Conservation (phyloP, 2,113 vertebrate genomes). For the Oxygymnocypris stewartii region DNA sequence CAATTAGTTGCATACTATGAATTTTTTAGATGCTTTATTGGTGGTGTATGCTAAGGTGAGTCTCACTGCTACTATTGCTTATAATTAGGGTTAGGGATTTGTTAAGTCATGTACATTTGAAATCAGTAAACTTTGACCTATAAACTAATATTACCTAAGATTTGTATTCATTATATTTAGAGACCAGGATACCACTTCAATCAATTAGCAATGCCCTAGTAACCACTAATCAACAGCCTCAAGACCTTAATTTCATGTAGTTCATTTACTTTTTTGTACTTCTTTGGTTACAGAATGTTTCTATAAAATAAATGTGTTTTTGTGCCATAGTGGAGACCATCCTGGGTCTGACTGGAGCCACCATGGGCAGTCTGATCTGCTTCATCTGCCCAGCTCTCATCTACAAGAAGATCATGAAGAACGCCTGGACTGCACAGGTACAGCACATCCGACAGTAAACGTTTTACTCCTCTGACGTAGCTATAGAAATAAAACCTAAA, state of each 20-base stretch:
- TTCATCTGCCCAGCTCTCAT: slow-evolving; percentile 97
- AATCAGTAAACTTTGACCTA: too few species aligned
- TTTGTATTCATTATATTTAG: too few species aligned
- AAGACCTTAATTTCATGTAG: not conserved
- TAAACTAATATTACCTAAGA: too few species aligned
- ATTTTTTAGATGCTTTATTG: not conserved
- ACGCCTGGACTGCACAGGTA: slow-evolving; percentile 85
- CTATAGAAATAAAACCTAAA: not conserved
- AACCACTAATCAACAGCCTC: too few species aligned
- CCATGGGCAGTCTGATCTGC: slow-evolving; percentile 98
- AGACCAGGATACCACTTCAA: too few species aligned
- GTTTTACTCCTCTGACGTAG: not conserved
- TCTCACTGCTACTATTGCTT: too few species aligned
- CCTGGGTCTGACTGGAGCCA: slow-evolving; percentile 93
- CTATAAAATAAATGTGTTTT: not conserved
- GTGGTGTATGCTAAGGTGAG: too few species aligned
- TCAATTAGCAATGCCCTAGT: too few species aligned
- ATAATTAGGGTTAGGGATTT: too few species aligned
- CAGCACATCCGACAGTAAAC: not conserved
- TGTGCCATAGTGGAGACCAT: slow-evolving; percentile 89
- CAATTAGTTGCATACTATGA: not conserved
- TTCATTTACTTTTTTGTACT: not conserved
- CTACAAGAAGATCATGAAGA: slow-evolving; percentile 93
- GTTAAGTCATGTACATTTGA: too few species aligned
- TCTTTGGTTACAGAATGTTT: not conserved